A percentile compares a stretch with the other conserved stretches of the same genome.
Conservation (phyloP, 2,113 vertebrate genomes). For the Silurus meridionalis region DNA sequence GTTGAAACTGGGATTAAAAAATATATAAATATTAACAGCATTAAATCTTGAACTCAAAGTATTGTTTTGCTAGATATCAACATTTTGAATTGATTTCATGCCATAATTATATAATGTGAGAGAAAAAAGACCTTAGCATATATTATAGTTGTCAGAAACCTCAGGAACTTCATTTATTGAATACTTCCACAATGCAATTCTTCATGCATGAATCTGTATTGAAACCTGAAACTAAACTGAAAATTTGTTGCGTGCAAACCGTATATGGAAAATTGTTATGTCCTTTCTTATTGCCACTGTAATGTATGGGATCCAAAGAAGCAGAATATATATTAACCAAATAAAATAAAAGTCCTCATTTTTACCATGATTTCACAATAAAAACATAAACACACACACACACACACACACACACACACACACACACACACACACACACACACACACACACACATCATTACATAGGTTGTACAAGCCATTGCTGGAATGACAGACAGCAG, state of each 20-base stretch:
- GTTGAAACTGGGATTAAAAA: slow-evolving; percentile 18
- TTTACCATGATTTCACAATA: neutral
- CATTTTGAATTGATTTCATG: neutral
- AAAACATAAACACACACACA: neutral
- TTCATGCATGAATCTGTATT: neutral
- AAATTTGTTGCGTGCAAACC: neutral
- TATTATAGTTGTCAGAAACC: neutral
- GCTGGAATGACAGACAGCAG: neutral
- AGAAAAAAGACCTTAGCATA: neutral
- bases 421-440: no score
- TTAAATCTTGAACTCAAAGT: neutral
- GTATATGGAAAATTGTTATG: neutral
- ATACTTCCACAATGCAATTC: neutral
- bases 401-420: no score
- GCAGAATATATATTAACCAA: neutral
- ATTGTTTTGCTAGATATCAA: neutral
- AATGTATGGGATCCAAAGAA: neutral
- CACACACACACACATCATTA: no score
- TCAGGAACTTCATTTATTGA: neutral
- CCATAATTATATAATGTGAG: neutral
- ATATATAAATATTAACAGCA: neutral
- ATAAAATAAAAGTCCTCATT: neutral
- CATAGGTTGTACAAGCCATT: neutral
- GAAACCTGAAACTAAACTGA: neutral
- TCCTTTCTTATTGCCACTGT: neutral